Evolutionary conservation across 2,113 vertebrate species (phyloP).

Genomic region (Oriolus oriolus): DNA sequence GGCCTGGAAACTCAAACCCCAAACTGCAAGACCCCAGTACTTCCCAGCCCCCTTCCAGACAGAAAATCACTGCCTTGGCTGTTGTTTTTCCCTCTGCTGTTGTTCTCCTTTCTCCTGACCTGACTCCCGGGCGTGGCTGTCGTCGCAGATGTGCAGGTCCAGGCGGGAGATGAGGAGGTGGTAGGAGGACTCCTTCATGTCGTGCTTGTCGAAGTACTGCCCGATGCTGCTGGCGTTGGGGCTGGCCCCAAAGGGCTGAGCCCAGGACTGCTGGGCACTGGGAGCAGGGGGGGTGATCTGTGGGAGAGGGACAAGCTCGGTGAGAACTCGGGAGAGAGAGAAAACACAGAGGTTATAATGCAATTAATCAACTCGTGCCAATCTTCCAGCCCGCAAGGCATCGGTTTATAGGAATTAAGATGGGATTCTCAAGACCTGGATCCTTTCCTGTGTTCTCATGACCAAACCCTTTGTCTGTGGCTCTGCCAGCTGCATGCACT

Average conservation of each 20-base stretch:
- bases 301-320: not conserved
- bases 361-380: not conserved
- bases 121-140: slow-evolving; percentile 82
- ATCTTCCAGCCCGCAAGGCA: not conserved
- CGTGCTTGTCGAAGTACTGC: slow-evolving; percentile 90
- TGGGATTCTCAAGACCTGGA: not conserved
- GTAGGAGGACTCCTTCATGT: slow-evolving; percentile 96
- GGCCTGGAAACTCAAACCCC: not conserved
- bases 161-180: slow-evolving; percentile 95
- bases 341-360: not conserved
- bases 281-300: slow-evolving; percentile 86
- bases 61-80: not conserved
- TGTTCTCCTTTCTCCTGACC: slow-evolving; percentile 59
- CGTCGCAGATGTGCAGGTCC: slow-evolving; percentile 95
- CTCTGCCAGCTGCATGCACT: not conserved
- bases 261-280: slow-evolving; percentile 82
- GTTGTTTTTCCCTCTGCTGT: not conserved
- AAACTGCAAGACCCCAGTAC: not conserved
- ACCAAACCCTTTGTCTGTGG: not conserved
- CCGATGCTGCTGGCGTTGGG: slow-evolving; percentile 80
- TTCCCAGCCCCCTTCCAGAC: not conserved
- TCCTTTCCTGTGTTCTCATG: not conserved
- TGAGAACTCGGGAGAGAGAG: not conserved
- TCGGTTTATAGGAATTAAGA: not conserved
- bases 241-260: slow-evolving; percentile 73